Evolutionary conservation across 2,797 vertebrate species (phyloP), one percentile per base, ranked within the genome.

Genomic region (Hydrolagus colliei): DNA sequence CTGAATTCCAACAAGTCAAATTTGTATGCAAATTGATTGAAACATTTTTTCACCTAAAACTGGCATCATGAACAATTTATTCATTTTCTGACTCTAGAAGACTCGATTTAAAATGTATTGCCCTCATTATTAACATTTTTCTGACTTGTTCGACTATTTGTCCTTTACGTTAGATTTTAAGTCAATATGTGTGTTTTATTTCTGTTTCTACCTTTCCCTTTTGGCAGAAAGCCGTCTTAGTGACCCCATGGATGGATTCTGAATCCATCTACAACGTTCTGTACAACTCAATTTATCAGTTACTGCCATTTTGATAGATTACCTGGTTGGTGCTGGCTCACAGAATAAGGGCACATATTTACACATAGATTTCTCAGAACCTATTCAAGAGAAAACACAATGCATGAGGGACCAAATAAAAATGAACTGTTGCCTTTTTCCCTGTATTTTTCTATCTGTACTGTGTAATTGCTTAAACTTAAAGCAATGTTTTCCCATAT

Each of bases 271-370:
- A 20, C 32, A 84, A 18, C 14, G 41, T 52, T 52, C 63, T 84
- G 65, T 9, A n/a, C 79, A 13, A 20, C 32, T 16, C 65, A 68
- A 41, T 84, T 84, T 52, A 52, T 84, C 65, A 71, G 32, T 52
- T 52, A 52, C 41, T 20, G 65, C 68, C 63, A 84, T 9, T 84
- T 71, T 84, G 65, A 68, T 63, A 82, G 18, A 82, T 82, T 82
- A 32, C 27, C 27, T 82, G 63, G 63, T 67, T 68, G 52, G 18
- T 76, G 59, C 27, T 68, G 65, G 27, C 14, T 20, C 32, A 20
- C 16, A 82, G 27, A 35, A 1, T 12, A 10, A 71, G 62, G 65
- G 10, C 65, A 20, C 9, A 71, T 18, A 18, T 84, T 84, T 68
- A 84, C 16, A 27, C 27, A 27, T 27, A 68, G 67, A 32, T 82